Base-by-base conservation (phyloP, 2,797 vertebrate genomes). In the Enteromius viviparus region DNA sequence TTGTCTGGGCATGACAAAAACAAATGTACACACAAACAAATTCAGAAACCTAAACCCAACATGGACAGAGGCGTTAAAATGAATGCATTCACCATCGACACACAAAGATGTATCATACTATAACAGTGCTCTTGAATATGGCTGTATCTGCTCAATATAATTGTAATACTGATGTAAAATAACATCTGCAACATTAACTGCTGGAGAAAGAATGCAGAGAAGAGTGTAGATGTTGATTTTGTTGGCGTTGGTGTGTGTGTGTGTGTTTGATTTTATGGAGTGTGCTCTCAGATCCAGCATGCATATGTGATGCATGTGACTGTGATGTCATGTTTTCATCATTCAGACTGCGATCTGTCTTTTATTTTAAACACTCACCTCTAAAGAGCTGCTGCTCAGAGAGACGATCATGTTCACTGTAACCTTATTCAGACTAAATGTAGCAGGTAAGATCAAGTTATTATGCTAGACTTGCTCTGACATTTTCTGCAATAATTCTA, bases 281-380 rank as follows among this genome's bases (percentile, higher is more conserved):
- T 86, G 81, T 74, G 49, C 19, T 62, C 83, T 81, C 26, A 32
- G 49, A 74, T 29, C 17, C 47, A 26, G 60, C n/a, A 17, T 74
- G 68, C 83, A 87, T 80, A 55, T 84, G 85, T 82, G 75, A 42
- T 23, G 58, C 47, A 79, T 69, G 64, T 83, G 78, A 70, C 68
- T 80, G 42, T 85, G 74, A 85, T 80, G 66, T 85, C 81, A 87
- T 85, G 37, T 71, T 83, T 77, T 76, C 76, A 82, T 80, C 79
- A 79, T 49, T 81, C 40, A 64, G 71, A 26, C 34, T 19, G 37
- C 76, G 58, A 78, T 77, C 81, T 84, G 78, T 37, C 23, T 72
- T 87, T 85, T n/a, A 84, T 70, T 84, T 80, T 17, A 75, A 47
- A 68, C 66, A 64, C 74, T 47, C 55, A 34, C 21, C 51, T 7